Percentiles rank a stretch among this genome's conserved stretches.
Conservation (phyloP, 2,797 vertebrate species). For the Tapirus indicus region DNA sequence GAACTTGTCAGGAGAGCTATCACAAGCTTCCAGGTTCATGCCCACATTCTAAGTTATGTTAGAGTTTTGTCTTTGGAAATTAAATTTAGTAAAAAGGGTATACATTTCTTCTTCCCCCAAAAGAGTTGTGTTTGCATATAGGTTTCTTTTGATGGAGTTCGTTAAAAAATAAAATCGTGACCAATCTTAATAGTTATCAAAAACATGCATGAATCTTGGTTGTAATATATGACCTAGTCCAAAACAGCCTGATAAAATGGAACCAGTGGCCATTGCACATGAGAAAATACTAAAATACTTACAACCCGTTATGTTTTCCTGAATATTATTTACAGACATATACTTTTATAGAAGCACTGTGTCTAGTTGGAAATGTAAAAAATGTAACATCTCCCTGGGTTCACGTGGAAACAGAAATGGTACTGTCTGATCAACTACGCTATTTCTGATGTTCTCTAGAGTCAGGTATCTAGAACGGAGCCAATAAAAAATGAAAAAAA, state of each 20-base stretch:
- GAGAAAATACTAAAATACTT: not conserved
- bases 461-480: slow-evolving; percentile 40
- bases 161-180: not conserved
- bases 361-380: not conserved
- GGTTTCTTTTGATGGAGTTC: not conserved
- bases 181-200: not conserved
- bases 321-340: slow-evolving; percentile 7
- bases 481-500: slow-evolving; percentile 34
- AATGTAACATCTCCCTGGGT: not conserved
- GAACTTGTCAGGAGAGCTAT: not conserved
- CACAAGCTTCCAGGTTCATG: not conserved
- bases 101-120: not conserved
- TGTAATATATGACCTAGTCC: not conserved
- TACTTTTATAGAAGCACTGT: not conserved
- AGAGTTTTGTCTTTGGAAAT: not conserved
- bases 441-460: slow-evolving; percentile 54
- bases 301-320: not conserved
- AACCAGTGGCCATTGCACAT: not conserved
- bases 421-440: not conserved
- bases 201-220: not conserved
- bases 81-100: not conserved
- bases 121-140: not conserved
- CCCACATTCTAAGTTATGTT: not conserved
- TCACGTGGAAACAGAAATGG: slow-evolving; percentile 15
- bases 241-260: not conserved